Conservation (phyloP, 2,888 invertebrate species). For the Dinocampus coccinellae region DNA sequence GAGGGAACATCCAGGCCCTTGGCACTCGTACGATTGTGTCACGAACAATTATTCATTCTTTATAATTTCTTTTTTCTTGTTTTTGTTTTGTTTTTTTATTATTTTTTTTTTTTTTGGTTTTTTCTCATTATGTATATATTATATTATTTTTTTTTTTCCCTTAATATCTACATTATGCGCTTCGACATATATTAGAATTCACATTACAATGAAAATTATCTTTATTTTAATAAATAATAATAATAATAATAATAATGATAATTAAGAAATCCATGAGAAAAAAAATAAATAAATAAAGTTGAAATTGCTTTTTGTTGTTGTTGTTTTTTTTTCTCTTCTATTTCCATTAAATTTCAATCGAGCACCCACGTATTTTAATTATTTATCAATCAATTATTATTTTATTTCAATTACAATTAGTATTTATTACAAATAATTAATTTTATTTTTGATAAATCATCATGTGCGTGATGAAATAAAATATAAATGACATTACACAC, state of each 20-base stretch:
- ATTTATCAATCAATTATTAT: conserved; percentile 4
- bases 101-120: no score
- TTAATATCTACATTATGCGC: not conserved
- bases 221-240: not conserved
- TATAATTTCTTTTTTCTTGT: not conserved
- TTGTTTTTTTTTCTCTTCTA: not conserved
- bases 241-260: not conserved
- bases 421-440: no score
- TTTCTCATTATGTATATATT: not conserved
- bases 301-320: no score
- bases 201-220: not conserved
- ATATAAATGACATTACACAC: conserved; percentile 12
- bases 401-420: not conserved
- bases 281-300: no score
- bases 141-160: not conserved
- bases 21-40: conserved; percentile 16
- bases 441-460: conserved; percentile 30
- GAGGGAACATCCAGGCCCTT: conserved; percentile 16
- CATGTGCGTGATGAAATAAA: conserved; percentile 27
- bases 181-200: not conserved
- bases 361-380: conserved; percentile 13
- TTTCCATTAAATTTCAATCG: no score
- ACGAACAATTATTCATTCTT: not conserved
- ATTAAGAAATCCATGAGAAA: not conserved
- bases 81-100: no score